Evolutionary conservation across 2,888 invertebrate genomes (phyloP).

Genomic region (Synanthedon andrenaeformis): DNA sequence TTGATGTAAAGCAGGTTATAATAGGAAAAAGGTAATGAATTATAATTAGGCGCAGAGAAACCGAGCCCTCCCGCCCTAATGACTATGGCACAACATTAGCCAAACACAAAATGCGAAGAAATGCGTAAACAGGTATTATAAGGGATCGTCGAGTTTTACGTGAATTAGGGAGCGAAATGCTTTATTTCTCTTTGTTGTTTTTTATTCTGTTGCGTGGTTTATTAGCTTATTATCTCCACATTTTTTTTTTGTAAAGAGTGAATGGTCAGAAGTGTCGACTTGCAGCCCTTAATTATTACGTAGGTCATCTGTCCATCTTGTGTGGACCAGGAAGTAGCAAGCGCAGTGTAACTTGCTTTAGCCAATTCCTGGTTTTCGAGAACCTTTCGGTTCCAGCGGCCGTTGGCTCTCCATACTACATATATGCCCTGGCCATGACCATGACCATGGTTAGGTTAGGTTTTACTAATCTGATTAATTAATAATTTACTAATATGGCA

Average conservation of each 20-base stretch:
- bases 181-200: constrained; percentile 22
- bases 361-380: no score
- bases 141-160: constrained; percentile 40
- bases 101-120: constrained; percentile 59
- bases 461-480: no score
- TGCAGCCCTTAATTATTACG: no score
- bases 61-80: constrained; percentile 41
- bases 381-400: no score
- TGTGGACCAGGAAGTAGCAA: no score
- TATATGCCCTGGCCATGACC: no score
- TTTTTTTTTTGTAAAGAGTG: not conserved
- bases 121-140: constrained; percentile 59
- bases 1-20: constrained; percentile 28
- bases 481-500: no score
- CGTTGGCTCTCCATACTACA: no score
- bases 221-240: constrained; percentile 3
- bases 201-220: constrained; percentile 11
- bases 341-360: no score
- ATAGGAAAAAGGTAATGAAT: constrained; percentile 49
- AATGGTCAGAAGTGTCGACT: not conserved
- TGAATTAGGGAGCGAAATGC: constrained; percentile 34
- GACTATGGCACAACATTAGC: constrained; percentile 57
- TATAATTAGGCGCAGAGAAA: constrained; percentile 46
- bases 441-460: no score
- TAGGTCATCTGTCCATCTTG: no score